phyloP scores from a whole-genome alignment of 2,113 vertebrate genomes.

The Ivindomyrus marchei region DNA sequence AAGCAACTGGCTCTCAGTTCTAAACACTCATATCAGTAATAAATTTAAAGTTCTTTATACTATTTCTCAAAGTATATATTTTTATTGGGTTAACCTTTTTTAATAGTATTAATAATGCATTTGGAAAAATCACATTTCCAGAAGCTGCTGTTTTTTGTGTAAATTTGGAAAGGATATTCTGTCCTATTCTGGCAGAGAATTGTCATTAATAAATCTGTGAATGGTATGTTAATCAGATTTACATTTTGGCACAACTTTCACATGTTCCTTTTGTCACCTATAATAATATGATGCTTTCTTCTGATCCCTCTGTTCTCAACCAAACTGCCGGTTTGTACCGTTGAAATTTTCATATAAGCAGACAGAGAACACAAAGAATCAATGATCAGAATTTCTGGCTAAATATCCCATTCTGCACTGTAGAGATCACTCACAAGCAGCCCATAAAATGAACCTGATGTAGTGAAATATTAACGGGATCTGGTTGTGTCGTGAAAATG shows the following conservation, averaged over 20 bases:
- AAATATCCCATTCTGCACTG: no score
- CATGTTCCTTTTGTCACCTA: not conserved
- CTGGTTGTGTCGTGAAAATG: no score
- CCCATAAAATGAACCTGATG: no score
- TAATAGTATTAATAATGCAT: not conserved
- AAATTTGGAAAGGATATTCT: not conserved
- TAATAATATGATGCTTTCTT: not conserved
- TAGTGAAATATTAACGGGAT: no score
- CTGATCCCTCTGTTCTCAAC: not conserved
- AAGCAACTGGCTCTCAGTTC: not conserved
- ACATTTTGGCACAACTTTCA: not conserved
- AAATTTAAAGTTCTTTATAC: not conserved
- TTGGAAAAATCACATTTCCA: not conserved
- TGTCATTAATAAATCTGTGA: not conserved
- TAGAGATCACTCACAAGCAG: no score
- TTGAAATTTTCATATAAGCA: no score
- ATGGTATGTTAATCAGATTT: not conserved
- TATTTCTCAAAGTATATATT: not conserved
- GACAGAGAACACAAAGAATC: no score
- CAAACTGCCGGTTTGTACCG: no score
- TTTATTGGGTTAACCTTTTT: not conserved
- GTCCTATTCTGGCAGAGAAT: slow-evolving; percentile 16
- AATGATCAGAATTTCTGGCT: no score
- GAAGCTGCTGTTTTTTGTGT: not conserved
- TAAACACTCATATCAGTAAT: not conserved